Conservation (phyloP, 1,140 invertebrate species). For the Atta cephalotes region DNA sequence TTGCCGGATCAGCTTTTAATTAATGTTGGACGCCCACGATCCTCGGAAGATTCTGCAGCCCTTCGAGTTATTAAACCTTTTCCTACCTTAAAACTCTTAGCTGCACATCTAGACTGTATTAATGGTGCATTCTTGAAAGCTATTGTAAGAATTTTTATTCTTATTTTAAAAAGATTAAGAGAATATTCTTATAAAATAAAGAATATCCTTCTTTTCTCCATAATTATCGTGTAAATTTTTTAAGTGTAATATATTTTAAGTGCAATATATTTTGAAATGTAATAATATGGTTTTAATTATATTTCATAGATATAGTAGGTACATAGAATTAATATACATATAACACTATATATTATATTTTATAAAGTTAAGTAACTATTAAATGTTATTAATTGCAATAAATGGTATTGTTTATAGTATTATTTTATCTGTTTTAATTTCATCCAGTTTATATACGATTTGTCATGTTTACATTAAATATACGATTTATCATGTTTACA, state of each 20-base stretch:
- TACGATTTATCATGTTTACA: neutral
- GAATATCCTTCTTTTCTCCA: neutral
- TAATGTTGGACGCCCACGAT: conserved; percentile 50
- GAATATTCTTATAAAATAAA: conserved; percentile 8
- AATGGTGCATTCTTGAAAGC: conserved; percentile 19
- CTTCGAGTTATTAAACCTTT: conserved; percentile 65
- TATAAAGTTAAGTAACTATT: neutral
- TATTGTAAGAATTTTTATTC: neutral
- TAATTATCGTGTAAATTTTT: neutral
- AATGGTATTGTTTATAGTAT: neutral
- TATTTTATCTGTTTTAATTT: neutral
- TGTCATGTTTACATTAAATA: neutral
- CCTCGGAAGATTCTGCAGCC: conserved; percentile 27
- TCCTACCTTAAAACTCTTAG: conserved; percentile 17
- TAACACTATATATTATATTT: neutral
- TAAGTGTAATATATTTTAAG: neutral
- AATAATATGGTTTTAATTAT: neutral
- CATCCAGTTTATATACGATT: neutral
- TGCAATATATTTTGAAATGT: neutral
- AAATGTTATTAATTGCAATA: conserved; percentile 15
- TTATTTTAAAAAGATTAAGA: neutral
- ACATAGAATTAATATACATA: neutral
- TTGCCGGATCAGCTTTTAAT: conserved; percentile 59
- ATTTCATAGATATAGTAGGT: neutral
- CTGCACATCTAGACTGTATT: neutral